phyloP scores from a whole-genome alignment of 2,797 vertebrate species.

The Delichon dasypus region DNA sequence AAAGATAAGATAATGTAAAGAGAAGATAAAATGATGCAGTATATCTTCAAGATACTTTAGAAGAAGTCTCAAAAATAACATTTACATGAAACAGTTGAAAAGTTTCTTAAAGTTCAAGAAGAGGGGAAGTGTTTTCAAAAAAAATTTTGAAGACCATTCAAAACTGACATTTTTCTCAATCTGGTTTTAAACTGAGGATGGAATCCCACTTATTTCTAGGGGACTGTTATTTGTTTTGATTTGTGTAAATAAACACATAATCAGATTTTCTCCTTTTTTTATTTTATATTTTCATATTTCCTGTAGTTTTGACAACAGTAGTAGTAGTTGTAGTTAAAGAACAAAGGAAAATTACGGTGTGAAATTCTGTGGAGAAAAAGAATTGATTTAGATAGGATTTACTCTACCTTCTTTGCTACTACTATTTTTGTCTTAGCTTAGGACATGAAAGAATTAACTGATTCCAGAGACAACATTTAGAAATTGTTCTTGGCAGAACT shows the following conservation, averaged over 20 bases:
- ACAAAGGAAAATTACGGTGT: background rate
- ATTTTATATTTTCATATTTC: background rate
- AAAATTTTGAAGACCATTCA: background rate
- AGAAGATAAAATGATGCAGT: background rate
- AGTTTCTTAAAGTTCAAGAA: background rate
- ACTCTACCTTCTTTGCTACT: background rate
- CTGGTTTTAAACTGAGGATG: background rate
- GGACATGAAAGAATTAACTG: background rate
- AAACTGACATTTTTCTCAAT: background rate
- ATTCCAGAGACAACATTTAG: constrained; percentile 15
- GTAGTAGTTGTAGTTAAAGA: too few relatives aligned
- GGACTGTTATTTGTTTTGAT: background rate
- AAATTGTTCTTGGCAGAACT: background rate
- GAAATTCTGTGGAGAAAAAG: background rate
- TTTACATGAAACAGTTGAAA: background rate
- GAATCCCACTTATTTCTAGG: background rate
- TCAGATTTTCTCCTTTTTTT: background rate
- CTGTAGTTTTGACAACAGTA: background rate
- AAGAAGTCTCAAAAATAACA: background rate
- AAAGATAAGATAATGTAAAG: background rate
- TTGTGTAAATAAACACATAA: background rate
- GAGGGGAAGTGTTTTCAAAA: background rate
- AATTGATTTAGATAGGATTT: background rate
- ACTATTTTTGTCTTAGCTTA: background rate
- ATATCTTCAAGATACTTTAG: background rate